Base-by-base conservation (phyloP, 2,797 vertebrate genomes). In the Sebastolobus altivelis region DNA sequence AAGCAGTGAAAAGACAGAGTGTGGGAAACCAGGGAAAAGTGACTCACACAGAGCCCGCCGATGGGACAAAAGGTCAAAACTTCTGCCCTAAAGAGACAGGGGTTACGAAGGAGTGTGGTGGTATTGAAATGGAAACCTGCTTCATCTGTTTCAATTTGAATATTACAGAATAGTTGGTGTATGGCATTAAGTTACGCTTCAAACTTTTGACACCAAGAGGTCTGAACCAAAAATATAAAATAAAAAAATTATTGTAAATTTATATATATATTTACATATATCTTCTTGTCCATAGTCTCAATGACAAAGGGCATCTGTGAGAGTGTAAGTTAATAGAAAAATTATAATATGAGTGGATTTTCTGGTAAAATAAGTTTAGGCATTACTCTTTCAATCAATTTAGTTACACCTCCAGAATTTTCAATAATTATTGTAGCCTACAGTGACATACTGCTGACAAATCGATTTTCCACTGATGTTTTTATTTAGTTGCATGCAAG, bases 21-120 rank as follows among this genome's bases (percentile, higher is more conserved):
- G 89, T 92, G 81, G 85, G 86, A 92, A 90, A 79, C 68, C 43
- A 70, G 59, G 65, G 69, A 46, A 61, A 43, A 62, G n/a, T 27
- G 67, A 61, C 38, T 83, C 86, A 78, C 49, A 49, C 82, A 84
- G 73, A 82, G 65, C 29, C 11, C 18, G 12, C 20, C 61, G 5
- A 16, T 0, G 40, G 65, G 59, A 82, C 72, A 75, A 74, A 60
- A 54, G 63, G 68, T 29, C 6, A 18, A 7, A 72, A 82, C 75
- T 35, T 79, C 59, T 72, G 75, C 31, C 71, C 35, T 18, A 14
- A 68, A 40, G 12, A 54, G 38, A 55, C 25, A 56, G 31, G 10
- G 43, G 33, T 63, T 3, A 52, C 61, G 25, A 60, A 20, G 58
- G 3, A 40, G 8, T 35, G 20, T 20, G n/a, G 12, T 18, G 49